Evolutionary conservation across 2,888 invertebrate genomes (phyloP).

Genomic region (Nasonovia ribisnigri): DNA sequence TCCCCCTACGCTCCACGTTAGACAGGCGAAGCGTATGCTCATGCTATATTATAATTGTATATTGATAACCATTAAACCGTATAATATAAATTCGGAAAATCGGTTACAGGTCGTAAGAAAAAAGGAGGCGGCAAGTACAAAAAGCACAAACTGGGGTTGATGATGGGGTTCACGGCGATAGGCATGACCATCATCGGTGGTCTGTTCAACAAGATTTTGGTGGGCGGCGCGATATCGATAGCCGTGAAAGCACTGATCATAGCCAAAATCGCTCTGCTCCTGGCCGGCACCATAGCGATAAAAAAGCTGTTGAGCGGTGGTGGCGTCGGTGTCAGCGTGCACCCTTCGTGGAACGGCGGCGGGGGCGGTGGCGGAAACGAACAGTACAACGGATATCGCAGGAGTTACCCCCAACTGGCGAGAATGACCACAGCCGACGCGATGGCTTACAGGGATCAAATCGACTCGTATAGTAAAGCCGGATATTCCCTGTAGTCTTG

Average conservation of each 20-base stretch:
- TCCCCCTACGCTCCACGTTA: neutral
- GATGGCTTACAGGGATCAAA: conserved; percentile 33
- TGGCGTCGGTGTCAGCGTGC: conserved; percentile 71
- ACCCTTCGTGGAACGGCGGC: conserved; percentile 66
- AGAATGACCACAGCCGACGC: neutral
- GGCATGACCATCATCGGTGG: conserved; percentile 71
- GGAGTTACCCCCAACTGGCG: conserved; percentile 57
- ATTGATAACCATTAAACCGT: neutral
- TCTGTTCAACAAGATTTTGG: conserved; percentile 78
- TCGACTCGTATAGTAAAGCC: neutral
- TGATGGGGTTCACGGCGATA: conserved; percentile 75
- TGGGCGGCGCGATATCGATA: conserved; percentile 71
- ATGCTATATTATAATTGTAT: neutral
- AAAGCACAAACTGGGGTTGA: conserved; percentile 73
- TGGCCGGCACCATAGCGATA: conserved; percentile 81
- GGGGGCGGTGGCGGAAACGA: conserved; percentile 48
- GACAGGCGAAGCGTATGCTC: too few species aligned
- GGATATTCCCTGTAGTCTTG: neutral
- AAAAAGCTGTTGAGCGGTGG: conserved; percentile 77
- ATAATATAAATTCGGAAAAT: neutral
- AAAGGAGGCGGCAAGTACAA: conserved; percentile 70
- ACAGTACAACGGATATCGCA: conserved; percentile 43
- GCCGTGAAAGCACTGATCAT: conserved; percentile 51
- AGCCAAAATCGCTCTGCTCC: conserved; percentile 78
- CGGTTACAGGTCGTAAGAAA: conserved; percentile 74